phyloP scores from a whole-genome alignment of 2,888 invertebrate genomes.

The Meta bourneti region DNA sequence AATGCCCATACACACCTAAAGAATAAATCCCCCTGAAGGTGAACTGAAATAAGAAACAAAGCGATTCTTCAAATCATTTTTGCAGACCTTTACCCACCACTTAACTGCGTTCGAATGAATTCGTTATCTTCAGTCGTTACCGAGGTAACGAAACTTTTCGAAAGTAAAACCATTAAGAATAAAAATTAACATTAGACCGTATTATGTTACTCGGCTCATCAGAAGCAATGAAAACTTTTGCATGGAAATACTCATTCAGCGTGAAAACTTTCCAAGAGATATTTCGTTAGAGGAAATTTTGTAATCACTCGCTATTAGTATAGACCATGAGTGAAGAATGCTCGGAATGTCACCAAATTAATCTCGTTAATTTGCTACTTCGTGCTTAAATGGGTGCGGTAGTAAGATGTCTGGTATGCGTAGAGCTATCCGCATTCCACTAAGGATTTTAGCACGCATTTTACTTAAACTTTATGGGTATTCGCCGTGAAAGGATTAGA shows the following conservation, averaged over 20 bases:
- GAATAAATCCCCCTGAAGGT: too few species aligned
- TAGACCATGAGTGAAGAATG: slow-evolving; percentile 36
- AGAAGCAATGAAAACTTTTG: background rate
- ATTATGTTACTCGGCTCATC: too few species aligned
- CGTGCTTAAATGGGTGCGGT: slow-evolving; percentile 36
- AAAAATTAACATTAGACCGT: too few species aligned
- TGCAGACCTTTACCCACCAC: too few species aligned
- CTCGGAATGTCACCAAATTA: slow-evolving; percentile 55
- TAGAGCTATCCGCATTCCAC: background rate
- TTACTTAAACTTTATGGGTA: background rate
- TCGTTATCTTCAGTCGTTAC: too few species aligned
- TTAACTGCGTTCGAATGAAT: too few species aligned
- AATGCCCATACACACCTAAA: too few species aligned
- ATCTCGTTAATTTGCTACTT: slow-evolving; percentile 54
- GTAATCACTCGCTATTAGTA: slow-evolving; percentile 46
- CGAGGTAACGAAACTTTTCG: too few species aligned
- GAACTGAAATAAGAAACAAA: too few species aligned
- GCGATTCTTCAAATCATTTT: too few species aligned
- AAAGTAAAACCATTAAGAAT: too few species aligned
- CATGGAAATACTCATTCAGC: background rate
- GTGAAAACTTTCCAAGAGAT: background rate
- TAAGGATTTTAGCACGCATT: background rate
- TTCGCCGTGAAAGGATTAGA: background rate
- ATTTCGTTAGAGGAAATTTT: slow-evolving; percentile 30
- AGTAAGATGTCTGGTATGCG: slow-evolving; percentile 13